Evolutionary conservation across 2,113 vertebrate genomes (phyloP), one percentile per base, ranked within the genome.

Genomic region (Chlorodrepanis virens): DNA sequence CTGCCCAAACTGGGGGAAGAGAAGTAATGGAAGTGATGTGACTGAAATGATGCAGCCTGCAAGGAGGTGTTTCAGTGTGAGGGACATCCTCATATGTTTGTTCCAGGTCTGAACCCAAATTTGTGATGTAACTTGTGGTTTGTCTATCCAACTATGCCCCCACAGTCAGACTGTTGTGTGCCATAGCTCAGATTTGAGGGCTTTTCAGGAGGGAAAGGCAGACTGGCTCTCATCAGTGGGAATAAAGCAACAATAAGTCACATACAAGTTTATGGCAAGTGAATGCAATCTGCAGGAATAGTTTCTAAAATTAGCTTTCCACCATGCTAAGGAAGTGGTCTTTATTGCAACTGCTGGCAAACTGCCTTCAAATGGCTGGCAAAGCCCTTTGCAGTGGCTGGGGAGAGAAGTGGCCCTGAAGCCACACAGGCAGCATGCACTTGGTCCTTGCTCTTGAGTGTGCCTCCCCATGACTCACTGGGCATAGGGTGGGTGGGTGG

Each of bases 361-460:
- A 20, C 40, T 71, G 10, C 25, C 14, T 59, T 52, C 37, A 78
- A 61, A 54, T n/a, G 28, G 19, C 52, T 94, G n/a, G 18, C 15
- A 57, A 13, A 74, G 27, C 33, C 27, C n/a, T 61, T 44, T 57
- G 20, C 15, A 47, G 27, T 23, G 40, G 8, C 49, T 81, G 49
- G 33, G 23, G 40, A 92, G 33, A 37, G 29, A 37, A 69, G 40
- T 35, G 22, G 8, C 49, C 22, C 12, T 42, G 81, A 12, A 83
- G 23, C 7, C 25, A 28, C 12, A 23, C 10, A 39, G 60, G 22
- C 12, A 67, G 17, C 19, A 24, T 0, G 0, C 9, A 4, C 33
- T 72, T 80, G 23, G 20, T 39, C 78, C 14, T 65, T 65, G 29
- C 14, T 56, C 8, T 64, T 35, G 44, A 15, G 28, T 60, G 8